phyloP scores from a whole-genome alignment of 1,140 invertebrate genomes.

The Cotesia typhae region DNA sequence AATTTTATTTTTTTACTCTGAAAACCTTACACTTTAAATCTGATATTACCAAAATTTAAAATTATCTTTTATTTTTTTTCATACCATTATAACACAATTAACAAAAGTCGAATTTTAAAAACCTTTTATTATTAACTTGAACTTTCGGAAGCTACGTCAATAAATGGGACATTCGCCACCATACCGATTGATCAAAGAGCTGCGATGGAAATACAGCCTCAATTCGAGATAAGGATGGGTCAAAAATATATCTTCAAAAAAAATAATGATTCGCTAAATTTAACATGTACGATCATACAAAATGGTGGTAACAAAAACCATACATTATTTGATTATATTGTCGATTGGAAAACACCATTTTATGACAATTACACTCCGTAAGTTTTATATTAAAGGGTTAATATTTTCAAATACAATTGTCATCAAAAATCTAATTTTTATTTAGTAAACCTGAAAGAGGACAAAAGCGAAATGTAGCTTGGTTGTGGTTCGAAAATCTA shows the following conservation, averaged over 20 bases:
- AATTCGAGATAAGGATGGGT: conserved; percentile 20
- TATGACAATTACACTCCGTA: conserved; percentile 38
- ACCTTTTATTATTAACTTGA: background rate
- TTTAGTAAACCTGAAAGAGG: conserved; percentile 37
- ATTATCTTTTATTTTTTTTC: background rate
- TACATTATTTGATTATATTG: conserved; percentile 33
- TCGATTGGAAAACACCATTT: conserved; percentile 41
- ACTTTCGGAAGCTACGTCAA: conserved; percentile 30
- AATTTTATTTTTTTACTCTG: too few relatives aligned
- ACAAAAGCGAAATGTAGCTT: conserved; percentile 42
- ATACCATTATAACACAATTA: background rate
- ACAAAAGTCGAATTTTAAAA: too few relatives aligned
- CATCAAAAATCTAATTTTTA: conserved; percentile 27
- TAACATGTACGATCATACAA: conserved; percentile 42
- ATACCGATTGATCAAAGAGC: conserved; percentile 26
- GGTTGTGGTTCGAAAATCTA: conserved; percentile 48
- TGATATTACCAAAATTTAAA: background rate
- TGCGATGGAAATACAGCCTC: conserved; percentile 37
- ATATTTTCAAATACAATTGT: conserved; percentile 10
- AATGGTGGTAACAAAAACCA: conserved; percentile 34
- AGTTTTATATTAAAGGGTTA: conserved; percentile 23
- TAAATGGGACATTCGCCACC: conserved; percentile 31
- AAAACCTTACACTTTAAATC: too few relatives aligned
- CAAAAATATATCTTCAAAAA: conserved; percentile 37
- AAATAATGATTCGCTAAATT: conserved; percentile 41